phyloP scores from a whole-genome alignment of 2,888 invertebrate species.

The Conops quadrifasciatus region DNA sequence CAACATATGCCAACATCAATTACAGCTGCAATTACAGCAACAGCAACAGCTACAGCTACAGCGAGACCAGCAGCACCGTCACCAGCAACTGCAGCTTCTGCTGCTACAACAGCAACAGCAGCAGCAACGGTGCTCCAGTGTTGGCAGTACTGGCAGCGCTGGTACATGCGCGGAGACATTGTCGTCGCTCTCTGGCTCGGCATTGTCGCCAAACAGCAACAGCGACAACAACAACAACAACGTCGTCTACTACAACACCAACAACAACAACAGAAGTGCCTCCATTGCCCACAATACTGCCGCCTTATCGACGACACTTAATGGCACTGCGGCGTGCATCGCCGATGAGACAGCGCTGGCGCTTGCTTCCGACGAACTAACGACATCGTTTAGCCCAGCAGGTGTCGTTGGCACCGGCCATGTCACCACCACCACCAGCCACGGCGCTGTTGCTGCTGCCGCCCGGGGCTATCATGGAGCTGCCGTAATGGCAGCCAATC shows the following conservation, averaged over 20 bases:
- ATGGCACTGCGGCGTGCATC: slow-evolving; percentile 35
- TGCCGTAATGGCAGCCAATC: slow-evolving; percentile 60
- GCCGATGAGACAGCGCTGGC: slow-evolving; percentile 1
- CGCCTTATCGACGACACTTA: slow-evolving; percentile 35
- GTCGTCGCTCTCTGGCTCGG: slow-evolving; percentile 54
- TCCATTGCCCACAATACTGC: slow-evolving; percentile 29
- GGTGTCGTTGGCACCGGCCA: slow-evolving; percentile 31
- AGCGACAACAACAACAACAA: slow-evolving; percentile 51
- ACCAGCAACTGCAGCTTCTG: slow-evolving; percentile 36
- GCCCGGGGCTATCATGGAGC: slow-evolving; percentile 42
- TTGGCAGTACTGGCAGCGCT: slow-evolving; percentile 60
- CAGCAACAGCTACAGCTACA: slow-evolving; percentile 40
- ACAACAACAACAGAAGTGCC: slow-evolving; percentile 28
- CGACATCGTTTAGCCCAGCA: slow-evolving; percentile 28
- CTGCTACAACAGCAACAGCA: slow-evolving; percentile 47
- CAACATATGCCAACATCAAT: slow-evolving; percentile 32
- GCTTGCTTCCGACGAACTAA: slow-evolving; percentile 12
- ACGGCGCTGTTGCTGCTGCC: slow-evolving; percentile 25
- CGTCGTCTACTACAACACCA: slow-evolving; percentile 32
- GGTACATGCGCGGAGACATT: slow-evolving; percentile 59
- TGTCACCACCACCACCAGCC: slow-evolving; percentile 25
- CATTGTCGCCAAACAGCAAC: slow-evolving; percentile 54
- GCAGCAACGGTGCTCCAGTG: slow-evolving; percentile 59
- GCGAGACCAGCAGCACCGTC: slow-evolving; percentile 41
- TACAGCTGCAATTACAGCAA: slow-evolving; percentile 36